Evolutionary conservation across 2,888 invertebrate species (phyloP), one percentile per base, ranked within the genome.

Genomic region (Brachylomia viminalis): DNA sequence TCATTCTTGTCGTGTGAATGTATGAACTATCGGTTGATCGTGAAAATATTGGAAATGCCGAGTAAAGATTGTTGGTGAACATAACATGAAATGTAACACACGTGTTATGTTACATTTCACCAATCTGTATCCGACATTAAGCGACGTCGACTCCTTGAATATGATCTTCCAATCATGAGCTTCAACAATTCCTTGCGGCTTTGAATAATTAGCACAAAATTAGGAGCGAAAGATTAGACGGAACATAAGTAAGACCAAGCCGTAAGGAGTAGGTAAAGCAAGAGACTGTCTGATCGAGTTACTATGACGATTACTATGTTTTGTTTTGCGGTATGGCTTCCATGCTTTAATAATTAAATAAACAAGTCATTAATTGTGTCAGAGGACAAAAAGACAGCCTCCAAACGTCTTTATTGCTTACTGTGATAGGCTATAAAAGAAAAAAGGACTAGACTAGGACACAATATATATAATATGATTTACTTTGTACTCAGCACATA

Each of bases 1-100:
- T 72, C 58, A 59, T 77, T 80, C 59, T 73, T 72, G 42, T 33
- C 13, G 42, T 17, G 33, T 30, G 23, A 71, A 58, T 45, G 33
- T 69, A 69, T 71, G 49, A 38, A 49, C n/a, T 10, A 38, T 38
- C 27, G 23, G 27, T 23, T 15, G 38, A 20, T 27, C 15, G 20
- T 15, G 11, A 42, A 38, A 27, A n/a, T 67, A 67, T 42, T 69
- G 27, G 13, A 45, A 30, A 30, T 10, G 42, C 42, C 10, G 10
- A 10, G 42, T 6, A 42, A 8, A 42, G 42, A 42, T 42, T 42
- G 42, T 8, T 42, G 42, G 10, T n/a, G n/a, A 42, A 38, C 38
- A 38, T 38, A 38, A 38, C 5, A 38, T 38, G 4, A 38, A 38
- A 38, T 38, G 38, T 33, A 33, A 33, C 33, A 38, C 38, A 38